These are phyloP conservation scores for cattle (Bos taurus) DNA, from an alignment of 2,113 vertebrate genomes.

Conservation along the genomic window DNA sequence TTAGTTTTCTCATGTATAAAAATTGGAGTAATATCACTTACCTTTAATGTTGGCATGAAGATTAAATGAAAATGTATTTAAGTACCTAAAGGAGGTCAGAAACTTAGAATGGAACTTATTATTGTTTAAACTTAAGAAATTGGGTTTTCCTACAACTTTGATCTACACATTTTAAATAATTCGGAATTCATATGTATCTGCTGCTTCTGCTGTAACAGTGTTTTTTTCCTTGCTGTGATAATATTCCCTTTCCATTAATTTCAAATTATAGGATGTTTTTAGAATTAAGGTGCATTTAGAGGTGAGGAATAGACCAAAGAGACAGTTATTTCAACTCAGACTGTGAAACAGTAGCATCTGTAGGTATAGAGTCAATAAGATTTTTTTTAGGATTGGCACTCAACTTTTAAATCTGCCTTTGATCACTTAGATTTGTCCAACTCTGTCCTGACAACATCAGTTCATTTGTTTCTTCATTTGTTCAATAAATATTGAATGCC, in stretches of 20 bases:
- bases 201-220: background rate
- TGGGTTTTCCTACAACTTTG: background rate
- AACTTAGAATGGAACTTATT: background rate
- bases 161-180: background rate
- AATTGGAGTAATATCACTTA: background rate
- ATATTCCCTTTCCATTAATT: constrained; percentile 12
- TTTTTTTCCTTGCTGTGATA: background rate
- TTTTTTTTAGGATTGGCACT: background rate
- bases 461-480: constrained; percentile 21
- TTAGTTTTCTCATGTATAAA: background rate
- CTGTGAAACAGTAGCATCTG: background rate
- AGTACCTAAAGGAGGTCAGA: background rate
- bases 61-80: constrained; percentile 9
- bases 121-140: constrained; percentile 1
- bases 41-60: background rate
- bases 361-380: background rate
- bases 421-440: background rate
- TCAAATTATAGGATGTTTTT: background rate
- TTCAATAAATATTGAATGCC: constrained; percentile 22
- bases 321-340: background rate
- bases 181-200: background rate
- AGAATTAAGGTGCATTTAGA: background rate
- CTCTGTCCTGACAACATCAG: background rate
- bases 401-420: constrained; percentile 25
- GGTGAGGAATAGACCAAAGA: background rate